Percentiles rank a stretch among this genome's conserved stretches.
Evolutionary conservation across 2,113 vertebrate genomes (phyloP).

Genomic region (Empidonax traillii): DNA sequence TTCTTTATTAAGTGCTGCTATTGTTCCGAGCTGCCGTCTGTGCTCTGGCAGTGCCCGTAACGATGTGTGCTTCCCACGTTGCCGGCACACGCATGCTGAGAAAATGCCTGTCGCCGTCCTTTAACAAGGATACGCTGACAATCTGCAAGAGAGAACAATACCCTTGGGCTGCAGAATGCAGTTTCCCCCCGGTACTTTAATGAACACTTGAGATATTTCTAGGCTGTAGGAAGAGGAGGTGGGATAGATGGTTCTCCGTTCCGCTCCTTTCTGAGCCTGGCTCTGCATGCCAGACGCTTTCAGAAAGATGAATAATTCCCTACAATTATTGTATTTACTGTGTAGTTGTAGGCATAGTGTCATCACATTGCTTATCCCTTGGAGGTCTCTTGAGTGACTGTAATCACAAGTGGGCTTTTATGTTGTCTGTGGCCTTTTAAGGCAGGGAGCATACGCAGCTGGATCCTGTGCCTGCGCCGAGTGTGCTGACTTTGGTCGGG

Average conservation of each 20-base stretch:
- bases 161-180: not conserved
- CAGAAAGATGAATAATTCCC: not conserved
- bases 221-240: not conserved
- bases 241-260: not conserved
- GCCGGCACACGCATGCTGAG: not conserved
- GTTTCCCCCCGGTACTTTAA: not conserved
- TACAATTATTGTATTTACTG: not conserved
- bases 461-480: not conserved
- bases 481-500: rapidly evolving
- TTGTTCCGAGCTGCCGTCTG: not conserved
- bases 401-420: rapidly evolving
- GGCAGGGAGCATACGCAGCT: not conserved
- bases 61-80: rapidly evolving
- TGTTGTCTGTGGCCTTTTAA: not conserved
- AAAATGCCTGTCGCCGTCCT: not conserved
- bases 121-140: not conserved
- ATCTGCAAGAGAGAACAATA: not conserved
- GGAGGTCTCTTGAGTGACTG: not conserved
- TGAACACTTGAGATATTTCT: not conserved
- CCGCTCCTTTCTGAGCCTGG: not conserved
- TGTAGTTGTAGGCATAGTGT: not conserved
- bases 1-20: not conserved
- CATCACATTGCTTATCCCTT: not conserved
- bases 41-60: not conserved
- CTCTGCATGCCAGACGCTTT: rapidly evolving